Conservation (phyloP, 1,140 invertebrate species). For the Brachionus manjavacas region DNA sequence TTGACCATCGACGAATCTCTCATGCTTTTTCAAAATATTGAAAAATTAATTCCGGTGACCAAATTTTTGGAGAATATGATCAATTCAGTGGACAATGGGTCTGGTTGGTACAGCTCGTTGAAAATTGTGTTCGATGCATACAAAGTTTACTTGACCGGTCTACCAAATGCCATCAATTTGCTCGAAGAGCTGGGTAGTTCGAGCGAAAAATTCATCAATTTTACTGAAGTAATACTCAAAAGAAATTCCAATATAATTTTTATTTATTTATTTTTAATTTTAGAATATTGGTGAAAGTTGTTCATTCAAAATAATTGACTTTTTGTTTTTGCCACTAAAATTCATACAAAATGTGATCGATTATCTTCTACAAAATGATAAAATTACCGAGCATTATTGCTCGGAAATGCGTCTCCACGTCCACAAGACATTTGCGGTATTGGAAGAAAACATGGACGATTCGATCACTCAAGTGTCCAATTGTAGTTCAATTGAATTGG, state of each 20-base stretch:
- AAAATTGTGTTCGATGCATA: constrained; percentile 37
- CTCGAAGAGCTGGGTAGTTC: neutral
- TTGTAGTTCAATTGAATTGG: neutral
- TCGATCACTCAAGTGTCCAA: neutral
- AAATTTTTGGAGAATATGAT: constrained; percentile 23
- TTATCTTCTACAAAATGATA: neutral
- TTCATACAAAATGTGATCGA: neutral
- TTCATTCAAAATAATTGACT: constrained; percentile 25
- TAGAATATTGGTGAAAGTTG: neutral
- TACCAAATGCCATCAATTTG: neutral
- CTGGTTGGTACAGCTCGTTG: neutral
- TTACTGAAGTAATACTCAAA: neutral
- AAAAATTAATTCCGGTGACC: constrained; percentile 33
- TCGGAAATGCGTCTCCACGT: neutral
- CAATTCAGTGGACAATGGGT: neutral
- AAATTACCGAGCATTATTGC: neutral
- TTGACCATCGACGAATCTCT: constrained; percentile 4
- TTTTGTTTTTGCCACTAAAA: constrained; percentile 33
- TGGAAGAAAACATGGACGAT: neutral
- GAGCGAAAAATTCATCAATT: neutral
- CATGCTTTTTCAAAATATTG: constrained; percentile 15
- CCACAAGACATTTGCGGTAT: neutral
- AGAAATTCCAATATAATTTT: neutral
- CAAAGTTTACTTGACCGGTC: constrained; percentile 19
- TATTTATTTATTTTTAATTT: neutral